phyloP scores from a whole-genome alignment of 1,140 invertebrate genomes.

The Drosophila takahashii region DNA sequence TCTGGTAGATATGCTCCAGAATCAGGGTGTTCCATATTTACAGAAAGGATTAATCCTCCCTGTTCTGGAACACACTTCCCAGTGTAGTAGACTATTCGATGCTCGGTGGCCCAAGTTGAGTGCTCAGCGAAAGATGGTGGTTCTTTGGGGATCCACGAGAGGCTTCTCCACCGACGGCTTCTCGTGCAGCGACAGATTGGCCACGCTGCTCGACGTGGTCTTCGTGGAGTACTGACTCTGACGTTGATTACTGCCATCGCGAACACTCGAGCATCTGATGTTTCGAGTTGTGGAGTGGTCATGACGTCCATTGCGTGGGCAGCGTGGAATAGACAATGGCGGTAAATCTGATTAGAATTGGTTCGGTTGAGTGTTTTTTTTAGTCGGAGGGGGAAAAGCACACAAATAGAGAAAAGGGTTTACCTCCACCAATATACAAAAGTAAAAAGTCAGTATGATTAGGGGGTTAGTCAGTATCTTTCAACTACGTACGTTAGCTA shows the following conservation, averaged over 20 bases:
- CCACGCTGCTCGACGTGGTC: slow-evolving; percentile 79
- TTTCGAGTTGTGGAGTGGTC: slow-evolving; percentile 2
- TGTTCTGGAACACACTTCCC: slow-evolving; percentile 14
- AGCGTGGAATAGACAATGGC: slow-evolving; percentile 45
- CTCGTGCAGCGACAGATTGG: slow-evolving; percentile 74
- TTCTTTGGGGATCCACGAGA: slow-evolving; percentile 55
- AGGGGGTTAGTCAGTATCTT: slow-evolving; percentile 7
- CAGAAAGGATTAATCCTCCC: neutral
- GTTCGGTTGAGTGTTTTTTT: slow-evolving; percentile 15
- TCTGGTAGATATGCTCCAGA: neutral
- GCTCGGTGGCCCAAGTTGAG: slow-evolving; percentile 27
- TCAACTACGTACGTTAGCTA: slow-evolving; percentile 6
- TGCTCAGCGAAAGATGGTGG: slow-evolving; percentile 60
- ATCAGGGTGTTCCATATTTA: neutral
- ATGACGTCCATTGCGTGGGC: slow-evolving; percentile 49
- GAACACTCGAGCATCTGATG: slow-evolving; percentile 63
- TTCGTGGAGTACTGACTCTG: slow-evolving; percentile 83
- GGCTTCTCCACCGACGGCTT: slow-evolving; percentile 67
- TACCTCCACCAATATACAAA: slow-evolving; percentile 15
- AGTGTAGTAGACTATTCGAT: slow-evolving; percentile 60
- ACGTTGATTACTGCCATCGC: slow-evolving; percentile 74
- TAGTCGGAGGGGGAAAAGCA: slow-evolving; percentile 4
- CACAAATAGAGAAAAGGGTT: slow-evolving; percentile 1
- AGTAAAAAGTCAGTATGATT: neutral
- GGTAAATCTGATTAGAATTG: slow-evolving; percentile 53